Evolutionary conservation across 2,113 vertebrate species (phyloP).

Genomic region (Odontesthes bonariensis): DNA sequence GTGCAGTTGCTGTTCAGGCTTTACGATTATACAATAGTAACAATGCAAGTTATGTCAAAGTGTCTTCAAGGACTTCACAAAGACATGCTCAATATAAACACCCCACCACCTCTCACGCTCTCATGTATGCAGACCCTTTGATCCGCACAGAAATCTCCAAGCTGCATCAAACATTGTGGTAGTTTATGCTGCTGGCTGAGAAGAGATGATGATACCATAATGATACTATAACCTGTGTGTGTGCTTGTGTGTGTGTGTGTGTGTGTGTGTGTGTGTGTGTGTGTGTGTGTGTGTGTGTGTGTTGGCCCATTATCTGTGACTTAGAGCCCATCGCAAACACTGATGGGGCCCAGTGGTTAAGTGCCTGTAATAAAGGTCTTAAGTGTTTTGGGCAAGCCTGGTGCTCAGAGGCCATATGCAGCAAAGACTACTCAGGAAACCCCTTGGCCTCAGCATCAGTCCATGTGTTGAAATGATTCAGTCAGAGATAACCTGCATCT

Average conservation of each 20-base stretch:
- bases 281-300: slow-evolving; percentile 12
- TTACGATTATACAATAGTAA: slow-evolving; percentile 19
- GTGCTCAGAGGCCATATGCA: slow-evolving; percentile 63
- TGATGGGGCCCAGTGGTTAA: slow-evolving; percentile 62
- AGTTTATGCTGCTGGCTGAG: slow-evolving; percentile 49
- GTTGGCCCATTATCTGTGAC: slow-evolving; percentile 69
- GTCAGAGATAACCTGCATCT: slow-evolving; percentile 41
- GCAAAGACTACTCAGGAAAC: slow-evolving; percentile 27
- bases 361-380: slow-evolving; percentile 75
- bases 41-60: slow-evolving; percentile 3
- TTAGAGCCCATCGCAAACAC: slow-evolving; percentile 63
- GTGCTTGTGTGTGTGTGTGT: no score
- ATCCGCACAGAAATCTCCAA: slow-evolving; percentile 24
- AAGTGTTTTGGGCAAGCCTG: slow-evolving; percentile 70
- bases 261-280: not conserved
- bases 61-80: slow-evolving; percentile 15
- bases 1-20: slow-evolving; percentile 12
- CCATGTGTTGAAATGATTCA: slow-evolving; percentile 35
- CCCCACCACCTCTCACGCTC: not conserved
- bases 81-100: slow-evolving; percentile 23
- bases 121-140: slow-evolving; percentile 30
- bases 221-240: slow-evolving; percentile 45
- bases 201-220: slow-evolving; percentile 63
- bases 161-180: slow-evolving; percentile 36
- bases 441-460: slow-evolving; percentile 20